Evolutionary conservation across 2,113 vertebrate species (phyloP), one percentile per base, ranked within the genome.

Genomic region (Austrofundulus limnaeus): DNA sequence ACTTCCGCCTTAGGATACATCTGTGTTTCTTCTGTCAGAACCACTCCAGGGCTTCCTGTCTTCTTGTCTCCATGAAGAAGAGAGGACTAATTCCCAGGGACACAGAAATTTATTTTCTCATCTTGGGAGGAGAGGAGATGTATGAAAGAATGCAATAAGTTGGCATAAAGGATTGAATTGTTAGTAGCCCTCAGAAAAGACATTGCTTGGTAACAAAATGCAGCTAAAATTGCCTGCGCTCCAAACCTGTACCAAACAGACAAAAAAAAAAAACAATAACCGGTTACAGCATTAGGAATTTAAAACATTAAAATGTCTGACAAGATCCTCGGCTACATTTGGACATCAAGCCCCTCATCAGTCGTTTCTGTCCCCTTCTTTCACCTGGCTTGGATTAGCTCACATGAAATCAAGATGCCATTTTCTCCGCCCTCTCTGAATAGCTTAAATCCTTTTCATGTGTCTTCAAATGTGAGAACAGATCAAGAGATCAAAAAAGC

Each of bases 381-480:
- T 70, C 49, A 66, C 49, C 79, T 86, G 82, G 70, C 55, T 76
- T 64, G 23, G 59, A 78, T 79, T 83, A 77, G 49, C 50, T 69
- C 59, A 54, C 62, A 64, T 56, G 61, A 68, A 65, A 58, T 60
- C 71, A 68, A 75, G 51, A 79, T 62, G 67, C 67, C 21, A 48
- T 75, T 70, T 68, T 61, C 61, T 59, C 24, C 48, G 61, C 61
- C 66, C 67, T 79, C 63, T 71, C 69, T 61, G 49, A 75, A 81
- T 66, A 59, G 58, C 24, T 75, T 38, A 5, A 62, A 77, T 45
- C n/a, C 61, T 80, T 88, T 80, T 87, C 76, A 87, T 80, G 83
- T 78, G 62, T 52, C 39, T 71, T 66, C 52, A 78, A 59, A 77
- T 80, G 73, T 82, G 61, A 78, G 53, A 82, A 84, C 76, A 77